Base-by-base conservation (phyloP, 1,140 invertebrate genomes). In the Drosophila kanapiae region DNA sequence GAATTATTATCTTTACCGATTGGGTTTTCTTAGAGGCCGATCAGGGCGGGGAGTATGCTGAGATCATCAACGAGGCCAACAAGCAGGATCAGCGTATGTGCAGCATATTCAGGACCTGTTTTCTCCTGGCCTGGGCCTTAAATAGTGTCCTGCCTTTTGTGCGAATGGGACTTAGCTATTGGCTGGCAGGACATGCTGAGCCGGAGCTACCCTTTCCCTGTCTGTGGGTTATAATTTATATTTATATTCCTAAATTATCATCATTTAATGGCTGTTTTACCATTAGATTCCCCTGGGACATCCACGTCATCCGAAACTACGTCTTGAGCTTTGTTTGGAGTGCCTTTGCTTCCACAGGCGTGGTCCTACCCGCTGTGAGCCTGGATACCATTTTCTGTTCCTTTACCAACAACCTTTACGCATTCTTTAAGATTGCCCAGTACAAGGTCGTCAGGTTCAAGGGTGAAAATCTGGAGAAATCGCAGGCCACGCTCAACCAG, bases 391-490 rank as follows among this genome's bases (percentile, higher is more conserved):
- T 82, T 0, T 75, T 82, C 38, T 70, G 67, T 8, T 71, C 63
- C 1, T 62, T 82, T 7, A 78, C 75, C 18, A 78, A 67, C 63
- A 82, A 82, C 14, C 18, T 82, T 42, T 78, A 75, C 2, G 80
- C 80, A 16, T 62, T 82, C 18, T 82, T 82, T 18, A 82, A 70
- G 43, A 58, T 78, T 0, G 69, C 80, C 8, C 69, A 82, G 42
- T 38, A 65, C 18, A 65, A 70, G 37, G 77, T 82, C 14, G 8
- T 49, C 5, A 10, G 47, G 0, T 82, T 74, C 38, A 59, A 27
- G 4, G 58, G 60, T 3, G 10, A 23, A 2, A 49, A 8, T 0
- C 40, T 23, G 0, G 47, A 43, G 27, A 60, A 82, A 27, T 65
- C 60, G 0, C 60, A 77, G 35, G 42, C 27, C 10, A 70, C 47